A percentile compares a stretch with the other conserved stretches of the same genome.
phyloP scores from a whole-genome alignment of 92 coral and sea anemone species.

The Paramuricea clavata region DNA sequence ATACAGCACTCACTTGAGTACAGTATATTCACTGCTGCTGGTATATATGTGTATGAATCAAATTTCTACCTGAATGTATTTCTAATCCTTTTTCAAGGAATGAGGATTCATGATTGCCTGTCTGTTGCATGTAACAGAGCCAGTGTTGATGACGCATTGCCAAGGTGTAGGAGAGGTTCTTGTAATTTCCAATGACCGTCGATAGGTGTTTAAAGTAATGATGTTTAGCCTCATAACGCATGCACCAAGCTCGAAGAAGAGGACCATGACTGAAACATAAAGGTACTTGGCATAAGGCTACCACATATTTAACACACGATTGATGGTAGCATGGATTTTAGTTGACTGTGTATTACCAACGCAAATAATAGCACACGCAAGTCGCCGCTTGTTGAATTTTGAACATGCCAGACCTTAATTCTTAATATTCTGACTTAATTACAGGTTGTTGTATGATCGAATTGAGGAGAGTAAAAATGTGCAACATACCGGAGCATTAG shows the following conservation, averaged over 20 bases:
- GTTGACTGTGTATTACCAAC: too few relatives aligned
- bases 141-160: constrained; percentile 55
- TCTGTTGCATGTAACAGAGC: constrained; percentile 50
- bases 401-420: too few relatives aligned
- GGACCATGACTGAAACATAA: neutral
- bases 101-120: neutral
- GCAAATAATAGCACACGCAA: too few relatives aligned
- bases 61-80: neutral
- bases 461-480: too few relatives aligned
- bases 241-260: neutral
- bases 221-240: constrained; percentile 11
- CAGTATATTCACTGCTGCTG: too few relatives aligned
- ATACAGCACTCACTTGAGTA: too few relatives aligned
- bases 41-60: neutral
- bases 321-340: too few relatives aligned
- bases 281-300: neutral
- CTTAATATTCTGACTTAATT: too few relatives aligned
- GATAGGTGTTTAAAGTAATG: constrained; percentile 34
- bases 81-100: neutral
- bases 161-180: constrained; percentile 28
- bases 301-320: neutral
- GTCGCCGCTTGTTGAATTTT: too few relatives aligned
- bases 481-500: too few relatives aligned
- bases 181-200: constrained; percentile 15
- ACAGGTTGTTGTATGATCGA: too few relatives aligned